Conservation (phyloP, 2,113 vertebrate species). For the Peromyscus maniculatus region DNA sequence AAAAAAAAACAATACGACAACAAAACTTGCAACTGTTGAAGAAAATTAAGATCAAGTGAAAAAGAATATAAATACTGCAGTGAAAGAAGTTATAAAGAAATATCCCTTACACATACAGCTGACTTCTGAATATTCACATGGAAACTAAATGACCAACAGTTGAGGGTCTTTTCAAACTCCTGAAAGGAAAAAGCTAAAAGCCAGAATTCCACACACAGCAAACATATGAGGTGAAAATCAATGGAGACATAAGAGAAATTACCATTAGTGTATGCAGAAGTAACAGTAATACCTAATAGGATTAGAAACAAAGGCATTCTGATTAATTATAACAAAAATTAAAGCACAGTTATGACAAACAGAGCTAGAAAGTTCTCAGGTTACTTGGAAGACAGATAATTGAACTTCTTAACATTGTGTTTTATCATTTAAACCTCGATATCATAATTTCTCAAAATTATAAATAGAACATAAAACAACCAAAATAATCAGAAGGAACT, state of each 20-base stretch:
- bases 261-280: not conserved
- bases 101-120: not conserved
- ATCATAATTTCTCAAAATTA: slow-evolving; percentile 35
- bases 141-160: not conserved
- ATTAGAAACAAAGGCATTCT: not conserved
- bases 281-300: not conserved
- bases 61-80: not conserved
- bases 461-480: not conserved
- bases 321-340: not conserved
- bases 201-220: slow-evolving; percentile 8
- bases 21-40: not conserved
- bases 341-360: not conserved
- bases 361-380: not conserved
- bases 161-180: slow-evolving; percentile 9
- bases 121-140: not conserved
- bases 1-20: not conserved
- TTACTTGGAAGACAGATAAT: not conserved
- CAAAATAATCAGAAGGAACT: not conserved
- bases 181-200: not conserved
- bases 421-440: slow-evolving; percentile 26
- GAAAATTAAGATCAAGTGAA: not conserved
- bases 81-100: slow-evolving; percentile 30
- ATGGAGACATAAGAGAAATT: not conserved
- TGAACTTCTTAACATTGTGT: not conserved
- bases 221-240: slow-evolving; percentile 11